Conservation (phyloP, 2,113 vertebrate species). For the Thamnophis sirtalis region DNA sequence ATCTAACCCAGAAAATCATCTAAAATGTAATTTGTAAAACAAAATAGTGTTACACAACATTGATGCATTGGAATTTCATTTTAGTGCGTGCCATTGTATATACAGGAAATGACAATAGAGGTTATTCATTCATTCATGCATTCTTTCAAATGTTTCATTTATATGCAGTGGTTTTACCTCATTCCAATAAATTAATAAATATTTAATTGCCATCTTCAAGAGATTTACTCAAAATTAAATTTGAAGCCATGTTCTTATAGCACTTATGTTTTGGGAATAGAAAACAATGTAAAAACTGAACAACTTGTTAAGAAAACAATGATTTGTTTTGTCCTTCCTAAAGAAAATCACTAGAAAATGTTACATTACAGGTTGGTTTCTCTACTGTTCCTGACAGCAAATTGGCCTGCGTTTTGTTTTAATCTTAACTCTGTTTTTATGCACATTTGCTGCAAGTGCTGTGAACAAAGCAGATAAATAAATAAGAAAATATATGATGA, state of each 20-base stretch:
- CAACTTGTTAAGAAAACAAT: conserved; percentile 11
- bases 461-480: background rate
- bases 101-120: too few species aligned
- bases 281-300: conserved; percentile 4
- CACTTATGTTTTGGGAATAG: background rate
- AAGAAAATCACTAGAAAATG: conserved; percentile 40
- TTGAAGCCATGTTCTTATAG: too few species aligned
- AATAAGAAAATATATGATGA: too few species aligned
- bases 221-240: background rate
- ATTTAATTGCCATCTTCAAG: too few species aligned
- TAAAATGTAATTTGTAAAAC: background rate
- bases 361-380: conserved; percentile 19
- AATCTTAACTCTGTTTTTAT: conserved; percentile 14
- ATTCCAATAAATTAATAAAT: conserved; percentile 4
- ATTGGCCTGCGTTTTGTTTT: conserved; percentile 14
- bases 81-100: too few species aligned
- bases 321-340: background rate
- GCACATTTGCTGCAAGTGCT: conserved; percentile 21
- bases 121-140: too few species aligned
- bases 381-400: conserved; percentile 6
- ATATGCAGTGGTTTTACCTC: too few species aligned
- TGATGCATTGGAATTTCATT: too few species aligned
- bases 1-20: background rate
- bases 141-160: too few species aligned
- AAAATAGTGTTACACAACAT: conserved; percentile 7